Conservation (phyloP, 2,888 invertebrate genomes). For the Scrobipalpa atriplicella region DNA sequence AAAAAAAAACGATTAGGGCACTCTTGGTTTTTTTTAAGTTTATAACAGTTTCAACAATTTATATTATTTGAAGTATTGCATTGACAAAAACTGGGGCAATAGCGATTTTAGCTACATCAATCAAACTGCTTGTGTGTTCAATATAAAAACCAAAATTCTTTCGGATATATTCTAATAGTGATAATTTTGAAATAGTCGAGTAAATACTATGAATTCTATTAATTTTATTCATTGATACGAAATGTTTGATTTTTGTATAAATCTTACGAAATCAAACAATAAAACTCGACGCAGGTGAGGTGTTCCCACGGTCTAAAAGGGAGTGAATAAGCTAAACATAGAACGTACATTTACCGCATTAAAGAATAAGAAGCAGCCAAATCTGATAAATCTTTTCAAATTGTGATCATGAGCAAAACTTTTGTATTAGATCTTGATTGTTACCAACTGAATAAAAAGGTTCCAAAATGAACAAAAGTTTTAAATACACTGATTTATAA, state of each 20-base stretch:
- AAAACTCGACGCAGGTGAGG: background rate
- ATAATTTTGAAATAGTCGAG: background rate
- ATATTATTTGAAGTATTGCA: too few relatives aligned
- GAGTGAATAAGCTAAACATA: slow-evolving; percentile 49
- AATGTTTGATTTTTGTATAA: background rate
- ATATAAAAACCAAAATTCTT: too few relatives aligned
- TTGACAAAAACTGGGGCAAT: too few relatives aligned
- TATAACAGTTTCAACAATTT: too few relatives aligned
- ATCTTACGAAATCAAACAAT: background rate
- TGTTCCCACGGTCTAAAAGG: slow-evolving; percentile 34
- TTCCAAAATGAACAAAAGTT: slow-evolving; percentile 63
- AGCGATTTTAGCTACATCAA: too few relatives aligned
- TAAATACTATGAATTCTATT: background rate
- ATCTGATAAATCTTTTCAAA: slow-evolving; percentile 67
- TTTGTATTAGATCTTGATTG: slow-evolving; percentile 63
- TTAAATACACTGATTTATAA: too few relatives aligned
- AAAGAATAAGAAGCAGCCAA: slow-evolving; percentile 61
- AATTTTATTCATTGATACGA: background rate
- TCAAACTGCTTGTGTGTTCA: too few relatives aligned
- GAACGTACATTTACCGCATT: slow-evolving; percentile 65
- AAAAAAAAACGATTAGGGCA: too few relatives aligned
- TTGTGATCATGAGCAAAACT: slow-evolving; percentile 73
- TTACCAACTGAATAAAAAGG: slow-evolving; percentile 68
- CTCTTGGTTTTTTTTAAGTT: too few relatives aligned
- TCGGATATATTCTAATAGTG: too few relatives aligned